Evolutionary conservation across 1,140 invertebrate genomes (phyloP).

Genomic region (Apocrypta bakeri): DNA sequence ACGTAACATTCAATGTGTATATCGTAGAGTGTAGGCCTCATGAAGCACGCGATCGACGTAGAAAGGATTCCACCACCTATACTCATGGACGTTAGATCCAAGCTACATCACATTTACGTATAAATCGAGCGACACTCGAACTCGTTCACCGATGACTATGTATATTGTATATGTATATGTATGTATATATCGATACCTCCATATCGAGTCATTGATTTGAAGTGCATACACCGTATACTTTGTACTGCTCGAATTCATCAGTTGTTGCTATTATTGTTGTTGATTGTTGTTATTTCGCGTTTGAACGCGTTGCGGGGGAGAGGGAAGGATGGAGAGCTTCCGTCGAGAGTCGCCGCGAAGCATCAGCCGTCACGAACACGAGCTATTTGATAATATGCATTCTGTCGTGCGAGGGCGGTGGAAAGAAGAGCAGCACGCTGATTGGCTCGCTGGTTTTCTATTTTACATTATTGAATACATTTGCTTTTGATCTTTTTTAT

Average conservation of each 20-base stretch:
- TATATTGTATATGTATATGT: too few species aligned
- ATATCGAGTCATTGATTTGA: background rate
- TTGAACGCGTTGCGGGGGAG: background rate
- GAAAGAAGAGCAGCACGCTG: constrained; percentile 72
- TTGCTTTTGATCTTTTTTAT: constrained; percentile 68
- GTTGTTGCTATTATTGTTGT: background rate
- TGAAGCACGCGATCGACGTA: background rate
- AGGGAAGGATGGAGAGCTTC: constrained; percentile 46
- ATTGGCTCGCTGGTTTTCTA: constrained; percentile 74
- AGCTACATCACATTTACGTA: background rate
- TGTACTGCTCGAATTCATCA: background rate
- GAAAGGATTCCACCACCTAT: background rate
- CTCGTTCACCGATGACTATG: background rate
- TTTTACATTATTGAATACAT: constrained; percentile 63
- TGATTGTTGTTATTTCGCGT: background rate
- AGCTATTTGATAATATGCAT: background rate
- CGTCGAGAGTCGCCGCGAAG: constrained; percentile 42
- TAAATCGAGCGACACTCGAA: background rate
- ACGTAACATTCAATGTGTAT: background rate
- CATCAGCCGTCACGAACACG: background rate
- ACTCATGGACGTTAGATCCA: background rate
- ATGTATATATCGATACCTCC: too few species aligned
- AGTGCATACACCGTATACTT: background rate
- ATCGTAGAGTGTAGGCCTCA: background rate
- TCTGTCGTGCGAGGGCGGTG: constrained; percentile 59